Base-by-base conservation (phyloP, 2,888 invertebrate species). In the Cremastinae sp. region DNA sequence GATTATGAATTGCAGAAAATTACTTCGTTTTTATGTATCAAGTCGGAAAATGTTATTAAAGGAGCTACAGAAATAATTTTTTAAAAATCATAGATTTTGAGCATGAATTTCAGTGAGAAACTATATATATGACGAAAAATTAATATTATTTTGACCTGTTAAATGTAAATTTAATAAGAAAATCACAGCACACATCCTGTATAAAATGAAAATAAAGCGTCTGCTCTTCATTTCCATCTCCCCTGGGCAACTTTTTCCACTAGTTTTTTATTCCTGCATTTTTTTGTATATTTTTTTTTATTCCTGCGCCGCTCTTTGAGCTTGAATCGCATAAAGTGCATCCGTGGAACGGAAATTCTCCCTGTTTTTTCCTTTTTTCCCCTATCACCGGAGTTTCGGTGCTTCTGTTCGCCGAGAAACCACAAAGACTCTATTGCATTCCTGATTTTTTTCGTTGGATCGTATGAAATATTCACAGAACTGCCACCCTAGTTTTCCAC, bases 281-380 rank as follows among this genome's bases (percentile, higher is more conserved):
- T 62, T 34, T 53, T 1, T 49, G 38, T 10, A 10, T 36, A 36
- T 70, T 56, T 54, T 65, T 43, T 20, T 59, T 53, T 28, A 22
- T 49, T 16, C 16, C 22, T n/a, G 38, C n/a, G 14, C n/a, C 22
- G 20, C 36, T 51, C 72, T 75, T 72, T 72, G 68, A 72, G 34
- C 56, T 45, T 45, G 75, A 72, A 75, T 72, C 72, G 62, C 14
- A 72, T 53, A 68, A 75, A 75, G 71, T 71, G 70, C 71, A 62
- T 54, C 47, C 71, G 28, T 38, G 8, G 20, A 45, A 41, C 51
- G 45, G 34, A 61, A 70, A 70, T 53, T 12, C 18, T 45, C 41
- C 43, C 12, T 14, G 9, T 36, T 22, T 36, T 8, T 53, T 22
- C 20, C 22, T 12, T 20, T 41, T n/a, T 36, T 58, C 20, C 56